Percentiles rank a stretch among this genome's conserved stretches.
Evolutionary conservation across 1,140 invertebrate species (phyloP).

Genomic region (Halyomorpha halys): DNA sequence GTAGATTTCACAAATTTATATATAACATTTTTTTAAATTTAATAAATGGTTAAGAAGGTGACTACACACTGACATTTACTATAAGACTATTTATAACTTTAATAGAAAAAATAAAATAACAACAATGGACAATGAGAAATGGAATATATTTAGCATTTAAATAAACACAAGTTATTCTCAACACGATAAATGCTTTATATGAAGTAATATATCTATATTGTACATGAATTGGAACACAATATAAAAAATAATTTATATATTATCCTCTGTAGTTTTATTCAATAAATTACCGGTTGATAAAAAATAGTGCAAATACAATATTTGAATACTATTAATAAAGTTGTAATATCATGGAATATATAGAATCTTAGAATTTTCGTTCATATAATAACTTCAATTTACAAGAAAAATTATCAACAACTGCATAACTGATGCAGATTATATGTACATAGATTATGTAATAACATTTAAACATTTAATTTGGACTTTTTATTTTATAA

Average conservation of each 20-base stretch:
- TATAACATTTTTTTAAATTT: not conserved
- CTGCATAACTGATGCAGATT: not conserved
- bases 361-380: not conserved
- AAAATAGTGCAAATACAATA: slow-evolving; percentile 6
- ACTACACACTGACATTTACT: not conserved
- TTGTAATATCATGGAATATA: not conserved
- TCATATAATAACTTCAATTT: slow-evolving; percentile 4
- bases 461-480: not conserved
- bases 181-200: not conserved
- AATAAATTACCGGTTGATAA: not conserved
- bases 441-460: not conserved
- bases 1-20: not conserved
- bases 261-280: not conserved
- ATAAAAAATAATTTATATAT: slow-evolving; percentile 2
- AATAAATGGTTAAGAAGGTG: not conserved
- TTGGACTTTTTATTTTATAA: not conserved
- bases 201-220: not conserved
- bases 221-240: not conserved
- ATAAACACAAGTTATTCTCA: not conserved
- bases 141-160: not conserved
- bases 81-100: not conserved
- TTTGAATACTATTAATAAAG: not conserved
- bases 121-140: not conserved
- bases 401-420: not conserved
- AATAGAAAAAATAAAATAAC: not conserved